Conservation (phyloP, 2,888 invertebrate genomes). For the Maniola hyperantus region DNA sequence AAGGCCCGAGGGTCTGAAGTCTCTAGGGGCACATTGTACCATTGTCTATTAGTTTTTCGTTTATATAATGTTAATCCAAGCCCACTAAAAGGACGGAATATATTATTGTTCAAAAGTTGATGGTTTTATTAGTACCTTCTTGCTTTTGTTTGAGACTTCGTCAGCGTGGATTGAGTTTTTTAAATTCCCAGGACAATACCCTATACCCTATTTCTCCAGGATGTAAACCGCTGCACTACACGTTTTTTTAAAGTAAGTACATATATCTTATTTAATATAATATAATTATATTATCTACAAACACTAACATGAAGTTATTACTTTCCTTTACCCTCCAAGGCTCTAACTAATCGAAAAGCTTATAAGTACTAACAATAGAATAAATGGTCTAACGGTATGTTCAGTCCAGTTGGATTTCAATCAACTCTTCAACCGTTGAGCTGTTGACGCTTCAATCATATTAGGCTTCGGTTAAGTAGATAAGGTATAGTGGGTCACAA, state of each 20-base stretch:
- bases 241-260: too few relatives aligned
- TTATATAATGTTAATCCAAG: background rate
- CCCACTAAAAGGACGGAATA: background rate
- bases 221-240: too few relatives aligned
- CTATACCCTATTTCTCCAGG: too few relatives aligned
- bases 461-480: slow-evolving; percentile 26
- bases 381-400: background rate
- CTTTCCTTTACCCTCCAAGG: background rate
- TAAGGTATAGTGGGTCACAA: slow-evolving; percentile 64
- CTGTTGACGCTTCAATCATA: background rate
- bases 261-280: too few relatives aligned
- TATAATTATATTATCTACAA: too few relatives aligned
- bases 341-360: background rate
- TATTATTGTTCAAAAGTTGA: background rate
- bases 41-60: slow-evolving; percentile 18
- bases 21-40: background rate
- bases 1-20: background rate
- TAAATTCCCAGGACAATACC: background rate
- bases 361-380: too few relatives aligned
- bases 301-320: too few relatives aligned
- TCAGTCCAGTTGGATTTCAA: background rate
- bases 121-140: background rate
- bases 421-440: too few relatives aligned
- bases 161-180: background rate
- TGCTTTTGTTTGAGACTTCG: background rate